Conservation (phyloP, 2,888 invertebrate genomes). For the Scaptomyza cyrtandrae region DNA sequence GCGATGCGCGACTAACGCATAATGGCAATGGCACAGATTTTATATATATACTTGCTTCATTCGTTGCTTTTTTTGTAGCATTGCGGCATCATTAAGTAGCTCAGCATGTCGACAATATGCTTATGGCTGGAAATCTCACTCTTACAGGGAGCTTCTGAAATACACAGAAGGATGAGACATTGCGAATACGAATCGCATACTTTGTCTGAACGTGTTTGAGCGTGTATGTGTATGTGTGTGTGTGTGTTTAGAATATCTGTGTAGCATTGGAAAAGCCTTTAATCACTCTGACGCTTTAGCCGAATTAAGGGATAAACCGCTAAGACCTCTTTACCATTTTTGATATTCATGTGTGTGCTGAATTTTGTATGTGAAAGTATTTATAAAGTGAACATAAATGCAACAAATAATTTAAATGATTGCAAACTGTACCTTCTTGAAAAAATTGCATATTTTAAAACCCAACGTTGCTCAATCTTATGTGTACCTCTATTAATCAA, state of each 20-base stretch:
- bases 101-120: slow-evolving; percentile 58
- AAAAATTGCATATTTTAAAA: background rate
- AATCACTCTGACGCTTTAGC: slow-evolving; percentile 38
- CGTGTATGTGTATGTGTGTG: slow-evolving; percentile 3
- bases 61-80: slow-evolving; percentile 39
- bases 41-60: slow-evolving; percentile 38
- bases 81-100: slow-evolving; percentile 70
- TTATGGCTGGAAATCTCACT: slow-evolving; percentile 38
- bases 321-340: slow-evolving; percentile 23
- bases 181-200: slow-evolving; percentile 38
- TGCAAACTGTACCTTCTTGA: background rate
- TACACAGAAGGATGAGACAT: slow-evolving; percentile 21
- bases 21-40: slow-evolving; percentile 40
- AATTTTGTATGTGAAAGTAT: slow-evolving; percentile 4
- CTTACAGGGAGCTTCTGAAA: background rate
- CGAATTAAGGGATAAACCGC: slow-evolving; percentile 7
- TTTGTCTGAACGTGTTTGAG: slow-evolving; percentile 1
- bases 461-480: no score
- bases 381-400: background rate
- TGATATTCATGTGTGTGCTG: slow-evolving; percentile 4
- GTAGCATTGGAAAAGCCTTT: slow-evolving; percentile 39
- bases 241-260: slow-evolving; percentile 22
- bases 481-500: background rate
- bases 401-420: background rate
- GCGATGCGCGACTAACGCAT: slow-evolving; percentile 26